Percentiles rank a stretch among this genome's conserved stretches.
These are phyloP conservation scores for Mustelus asterias DNA, from an alignment of 2,113 vertebrate species.

Conservation along the genomic window DNA sequence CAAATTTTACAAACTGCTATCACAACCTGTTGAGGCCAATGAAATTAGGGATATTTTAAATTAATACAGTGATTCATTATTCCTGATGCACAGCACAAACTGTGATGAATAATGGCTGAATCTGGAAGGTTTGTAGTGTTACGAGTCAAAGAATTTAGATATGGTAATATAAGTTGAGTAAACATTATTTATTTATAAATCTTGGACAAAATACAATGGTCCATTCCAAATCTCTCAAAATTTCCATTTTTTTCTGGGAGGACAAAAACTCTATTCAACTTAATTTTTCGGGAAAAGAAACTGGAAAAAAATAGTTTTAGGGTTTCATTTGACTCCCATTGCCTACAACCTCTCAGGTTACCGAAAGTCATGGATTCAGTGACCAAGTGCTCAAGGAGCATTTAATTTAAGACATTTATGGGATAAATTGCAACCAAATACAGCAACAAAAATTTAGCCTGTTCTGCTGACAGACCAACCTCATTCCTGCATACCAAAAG, in stretches of 20 bases:
- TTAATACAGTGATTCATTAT: not conserved
- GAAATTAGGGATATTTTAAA: not conserved
- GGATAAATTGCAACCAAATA: not conserved
- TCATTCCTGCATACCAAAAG: constrained; percentile 20
- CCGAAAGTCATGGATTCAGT: not conserved
- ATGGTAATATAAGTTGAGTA: constrained; percentile 7
- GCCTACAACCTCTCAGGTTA: not conserved
- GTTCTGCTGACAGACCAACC: not conserved
- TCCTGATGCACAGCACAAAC: not conserved
- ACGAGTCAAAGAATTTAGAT: constrained; percentile 10
- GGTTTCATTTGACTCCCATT: not conserved
- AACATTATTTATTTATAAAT: constrained; percentile 34
- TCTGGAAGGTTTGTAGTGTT: not conserved
- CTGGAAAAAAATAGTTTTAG: not conserved
- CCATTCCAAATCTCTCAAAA: not conserved
- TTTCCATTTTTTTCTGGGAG: not conserved
- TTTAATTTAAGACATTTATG: not conserved
- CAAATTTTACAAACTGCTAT: not conserved
- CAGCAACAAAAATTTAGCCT: constrained; percentile 23
- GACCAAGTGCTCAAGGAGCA: not conserved
- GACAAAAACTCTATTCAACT: not conserved
- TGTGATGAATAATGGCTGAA: not conserved
- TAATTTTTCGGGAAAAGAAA: not conserved
- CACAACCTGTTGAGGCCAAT: not conserved
- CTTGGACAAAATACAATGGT: constrained; percentile 23